phyloP scores from a whole-genome alignment of 2,888 invertebrate species.

The Meandrusa payeni region DNA sequence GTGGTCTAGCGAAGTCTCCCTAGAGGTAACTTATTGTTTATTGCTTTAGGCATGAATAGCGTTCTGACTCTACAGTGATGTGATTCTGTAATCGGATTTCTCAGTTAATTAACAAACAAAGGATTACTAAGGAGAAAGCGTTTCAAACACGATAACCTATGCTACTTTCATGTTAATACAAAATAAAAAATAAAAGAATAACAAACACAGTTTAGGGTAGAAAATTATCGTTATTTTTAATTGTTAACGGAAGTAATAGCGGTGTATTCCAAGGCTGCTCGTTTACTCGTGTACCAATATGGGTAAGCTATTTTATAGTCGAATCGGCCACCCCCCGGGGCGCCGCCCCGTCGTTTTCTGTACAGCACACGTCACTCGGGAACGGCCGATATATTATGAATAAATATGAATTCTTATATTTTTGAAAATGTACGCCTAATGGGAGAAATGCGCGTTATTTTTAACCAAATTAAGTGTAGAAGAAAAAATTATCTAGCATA shows the following conservation, averaged over 20 bases:
- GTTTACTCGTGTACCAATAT: constrained; percentile 17
- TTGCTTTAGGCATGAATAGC: too few relatives aligned
- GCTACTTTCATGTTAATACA: constrained; percentile 3
- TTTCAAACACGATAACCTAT: constrained; percentile 3
- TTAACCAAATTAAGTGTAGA: constrained; percentile 3
- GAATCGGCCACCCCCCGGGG: constrained; percentile 28
- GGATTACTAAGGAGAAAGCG: neutral
- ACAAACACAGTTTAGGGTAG: constrained; percentile 17
- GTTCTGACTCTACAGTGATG: too few relatives aligned
- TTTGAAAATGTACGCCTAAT: constrained; percentile 8
- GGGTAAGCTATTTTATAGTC: constrained; percentile 28
- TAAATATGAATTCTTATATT: constrained; percentile 16
- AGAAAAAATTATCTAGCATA: too few relatives aligned
- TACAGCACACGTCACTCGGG: constrained; percentile 26
- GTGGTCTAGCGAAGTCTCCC: too few relatives aligned
- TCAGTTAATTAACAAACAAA: too few relatives aligned
- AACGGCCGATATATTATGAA: constrained; percentile 28
- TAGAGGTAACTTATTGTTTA: too few relatives aligned
- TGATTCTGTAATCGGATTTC: too few relatives aligned
- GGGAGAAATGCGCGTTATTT: neutral
- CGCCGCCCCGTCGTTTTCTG: constrained; percentile 25
- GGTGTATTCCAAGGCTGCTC: constrained; percentile 22
- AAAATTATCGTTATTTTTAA: constrained; percentile 29
- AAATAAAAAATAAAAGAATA: constrained; percentile 1
- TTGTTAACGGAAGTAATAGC: constrained; percentile 28